Conservation (phyloP, 2,888 invertebrate species). For the Polyommatus iphigenia region DNA sequence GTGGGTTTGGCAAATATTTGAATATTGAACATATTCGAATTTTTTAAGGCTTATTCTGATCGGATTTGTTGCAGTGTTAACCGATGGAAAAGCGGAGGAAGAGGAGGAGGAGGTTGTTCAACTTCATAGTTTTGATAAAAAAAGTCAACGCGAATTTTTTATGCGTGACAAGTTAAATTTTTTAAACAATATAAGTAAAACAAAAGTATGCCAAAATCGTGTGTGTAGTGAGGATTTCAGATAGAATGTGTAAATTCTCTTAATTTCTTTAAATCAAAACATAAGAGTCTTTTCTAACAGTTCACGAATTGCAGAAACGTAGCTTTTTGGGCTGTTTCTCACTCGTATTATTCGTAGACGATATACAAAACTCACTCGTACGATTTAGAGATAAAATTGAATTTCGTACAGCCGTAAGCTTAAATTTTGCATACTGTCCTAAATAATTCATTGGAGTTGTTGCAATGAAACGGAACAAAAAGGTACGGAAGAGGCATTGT, state of each 20-base stretch:
- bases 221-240: background rate
- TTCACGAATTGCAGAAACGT: background rate
- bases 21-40: background rate
- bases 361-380: background rate
- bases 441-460: slow-evolving; percentile 31
- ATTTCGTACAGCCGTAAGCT: slow-evolving; percentile 7
- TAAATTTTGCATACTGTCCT: slow-evolving; percentile 27
- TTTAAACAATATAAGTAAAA: too few species aligned
- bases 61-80: background rate
- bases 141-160: too few species aligned
- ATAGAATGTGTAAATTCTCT: background rate
- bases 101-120: too few species aligned
- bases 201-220: background rate
- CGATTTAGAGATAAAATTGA: slow-evolving; percentile 16
- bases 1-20: slow-evolving; percentile 14
- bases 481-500: slow-evolving; percentile 23
- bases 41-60: background rate
- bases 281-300: slow-evolving; percentile 10
- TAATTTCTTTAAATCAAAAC: background rate
- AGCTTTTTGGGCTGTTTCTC: slow-evolving; percentile 25
- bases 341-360: background rate
- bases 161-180: too few species aligned
- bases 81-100: too few species aligned
- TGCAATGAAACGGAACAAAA: slow-evolving; percentile 28
- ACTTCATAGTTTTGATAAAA: too few species aligned